Evolutionary conservation across 2,797 vertebrate species (phyloP).

Genomic region (Lithobates pipiens): DNA sequence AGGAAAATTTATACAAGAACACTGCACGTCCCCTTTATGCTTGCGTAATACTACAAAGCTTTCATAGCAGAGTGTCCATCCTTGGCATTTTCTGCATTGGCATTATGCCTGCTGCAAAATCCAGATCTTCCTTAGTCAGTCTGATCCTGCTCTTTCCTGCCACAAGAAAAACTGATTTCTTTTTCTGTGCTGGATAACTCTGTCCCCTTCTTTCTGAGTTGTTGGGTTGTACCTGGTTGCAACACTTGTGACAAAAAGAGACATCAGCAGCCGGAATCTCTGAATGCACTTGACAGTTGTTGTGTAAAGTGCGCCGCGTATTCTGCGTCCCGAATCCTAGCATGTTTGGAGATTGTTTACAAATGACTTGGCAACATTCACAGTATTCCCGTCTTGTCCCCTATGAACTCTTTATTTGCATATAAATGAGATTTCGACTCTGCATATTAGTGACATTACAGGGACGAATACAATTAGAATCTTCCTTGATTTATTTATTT

Average conservation of each 20-base stretch:
- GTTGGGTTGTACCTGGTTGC: background rate
- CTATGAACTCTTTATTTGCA: constrained; percentile 49
- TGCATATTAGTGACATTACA: constrained; percentile 44
- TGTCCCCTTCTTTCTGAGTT: too few species aligned
- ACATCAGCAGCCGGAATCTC: constrained; percentile 21
- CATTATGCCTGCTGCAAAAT: too few species aligned
- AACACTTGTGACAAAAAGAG: constrained; percentile 30
- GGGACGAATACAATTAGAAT: constrained; percentile 28
- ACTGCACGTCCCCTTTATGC: too few species aligned
- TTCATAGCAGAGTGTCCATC: too few species aligned
- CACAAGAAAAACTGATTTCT: too few species aligned
- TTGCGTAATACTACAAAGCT: too few species aligned
- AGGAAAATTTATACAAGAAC: too few species aligned
- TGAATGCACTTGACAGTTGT: constrained; percentile 16
- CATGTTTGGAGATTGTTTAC: constrained; percentile 36
- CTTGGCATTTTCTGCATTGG: too few species aligned
- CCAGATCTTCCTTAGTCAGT: too few species aligned
- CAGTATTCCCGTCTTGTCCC: constrained; percentile 29
- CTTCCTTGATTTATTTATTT: background rate
- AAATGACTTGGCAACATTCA: constrained; percentile 39
- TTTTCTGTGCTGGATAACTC: too few species aligned
- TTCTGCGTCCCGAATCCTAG: background rate
- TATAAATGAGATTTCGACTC: constrained; percentile 54
- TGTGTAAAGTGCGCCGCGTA: constrained; percentile 9
- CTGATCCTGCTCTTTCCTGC: too few species aligned